These are phyloP conservation scores for Gryon sp. DNA, from an alignment of 1,140 invertebrate species.

Conservation along the genomic window DNA sequence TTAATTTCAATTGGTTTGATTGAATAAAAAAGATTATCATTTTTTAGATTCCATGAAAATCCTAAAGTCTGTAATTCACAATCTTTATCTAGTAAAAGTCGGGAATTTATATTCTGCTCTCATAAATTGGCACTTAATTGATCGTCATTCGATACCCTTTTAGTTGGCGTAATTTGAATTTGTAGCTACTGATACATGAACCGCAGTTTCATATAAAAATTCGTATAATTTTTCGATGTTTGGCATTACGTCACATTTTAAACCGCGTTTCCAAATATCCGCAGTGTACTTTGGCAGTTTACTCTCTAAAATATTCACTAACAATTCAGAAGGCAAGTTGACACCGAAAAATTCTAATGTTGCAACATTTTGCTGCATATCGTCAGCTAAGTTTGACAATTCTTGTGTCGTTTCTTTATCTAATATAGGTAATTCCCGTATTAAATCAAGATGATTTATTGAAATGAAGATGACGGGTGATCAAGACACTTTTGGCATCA, in stretches of 20 bases:
- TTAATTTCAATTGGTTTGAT: background rate
- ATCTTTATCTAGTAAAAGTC: background rate
- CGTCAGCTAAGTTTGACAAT: no score
- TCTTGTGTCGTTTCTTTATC: background rate
- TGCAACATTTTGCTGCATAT: no score
- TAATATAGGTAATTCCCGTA: slow-evolving; percentile 3
- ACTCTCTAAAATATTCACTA: slow-evolving; percentile 1
- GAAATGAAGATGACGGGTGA: background rate
- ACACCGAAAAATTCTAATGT: no score
- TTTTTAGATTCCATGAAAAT: background rate
- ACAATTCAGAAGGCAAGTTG: no score
- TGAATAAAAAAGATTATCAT: background rate
- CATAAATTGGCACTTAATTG: background rate
- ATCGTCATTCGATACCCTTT: background rate
- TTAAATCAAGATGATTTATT: no score
- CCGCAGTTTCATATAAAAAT: background rate
- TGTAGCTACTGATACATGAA: no score
- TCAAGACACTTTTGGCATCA: background rate
- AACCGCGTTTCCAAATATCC: background rate
- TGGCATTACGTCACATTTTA: background rate
- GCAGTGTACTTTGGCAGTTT: background rate
- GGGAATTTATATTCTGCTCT: background rate
- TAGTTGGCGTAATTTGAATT: no score
- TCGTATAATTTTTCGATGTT: background rate
- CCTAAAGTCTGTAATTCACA: background rate